Evolutionary conservation across 2,888 invertebrate species (phyloP), one percentile per base, ranked within the genome.

Genomic region (Allacma fusca): DNA sequence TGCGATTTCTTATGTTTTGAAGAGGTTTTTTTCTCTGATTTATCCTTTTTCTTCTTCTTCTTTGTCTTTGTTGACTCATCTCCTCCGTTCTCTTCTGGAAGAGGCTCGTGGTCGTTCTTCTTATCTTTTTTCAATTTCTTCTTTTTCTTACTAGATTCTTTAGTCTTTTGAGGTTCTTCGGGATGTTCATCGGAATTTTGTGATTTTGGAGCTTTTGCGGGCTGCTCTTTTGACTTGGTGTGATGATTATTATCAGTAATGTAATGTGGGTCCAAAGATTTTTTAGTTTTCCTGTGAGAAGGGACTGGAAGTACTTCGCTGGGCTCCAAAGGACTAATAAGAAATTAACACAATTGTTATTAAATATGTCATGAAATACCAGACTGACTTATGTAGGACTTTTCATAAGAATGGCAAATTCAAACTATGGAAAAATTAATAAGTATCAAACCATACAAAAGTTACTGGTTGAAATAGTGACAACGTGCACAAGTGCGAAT

Each of bases 321-420:
- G 9, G 81, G 65, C 29, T 83, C 83, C 40, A 83, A 74, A n/a
- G 83, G 83, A 67, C 83, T 83, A 34, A n/a, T n/a, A n/a, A n/a
- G n/a, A n/a, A n/a, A n/a, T n/a, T n/a, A n/a, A n/a, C n/a, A n/a
- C n/a, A n/a, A n/a, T n/a, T n/a, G n/a, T n/a, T n/a, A n/a, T n/a
- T n/a, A n/a, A n/a, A n/a, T n/a, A n/a, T n/a, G 76, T 21, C 78
- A 29, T 28, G 19, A 71, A 77, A 64, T 65, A 65, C 26, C 57
- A 72, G n/a, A n/a, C n/a, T n/a, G n/a, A n/a, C n/a, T n/a, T n/a
- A n/a, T n/a, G n/a, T n/a, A n/a, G n/a, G n/a, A n/a, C n/a, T n/a
- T n/a, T n/a, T n/a, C n/a, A n/a, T n/a, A n/a, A n/a, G n/a, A n/a
- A n/a, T n/a, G n/a, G n/a, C n/a, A n/a, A n/a, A n/a, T n/a, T n/a